Conservation (phyloP, 2,888 invertebrate species). For the Stegana nigrithorax region DNA sequence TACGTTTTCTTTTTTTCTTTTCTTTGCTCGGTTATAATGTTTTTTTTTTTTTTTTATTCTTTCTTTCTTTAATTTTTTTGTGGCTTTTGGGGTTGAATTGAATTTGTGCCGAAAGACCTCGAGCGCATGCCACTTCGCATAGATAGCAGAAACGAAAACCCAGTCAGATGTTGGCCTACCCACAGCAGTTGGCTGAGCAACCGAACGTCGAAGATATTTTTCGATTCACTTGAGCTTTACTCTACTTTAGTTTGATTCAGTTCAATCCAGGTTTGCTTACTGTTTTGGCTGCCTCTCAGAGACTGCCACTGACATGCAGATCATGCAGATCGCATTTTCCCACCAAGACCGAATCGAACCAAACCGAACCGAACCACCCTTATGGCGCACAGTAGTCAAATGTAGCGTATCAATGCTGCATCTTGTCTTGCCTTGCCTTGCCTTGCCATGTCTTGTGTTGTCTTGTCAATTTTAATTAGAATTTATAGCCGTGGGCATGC, state of each 20-base stretch:
- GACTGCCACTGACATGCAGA: background rate
- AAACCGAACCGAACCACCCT: slow-evolving; percentile 28
- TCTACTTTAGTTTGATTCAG: too few species aligned
- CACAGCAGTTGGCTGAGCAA: too few species aligned
- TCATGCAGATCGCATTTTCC: too few species aligned
- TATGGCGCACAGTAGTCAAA: slow-evolving; percentile 33
- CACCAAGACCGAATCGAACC: slow-evolving; percentile 18
- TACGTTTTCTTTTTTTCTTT: background rate
- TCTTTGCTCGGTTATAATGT: background rate
- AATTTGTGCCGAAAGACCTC: too few species aligned
- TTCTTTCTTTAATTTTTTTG: background rate
- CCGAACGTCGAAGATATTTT: too few species aligned
- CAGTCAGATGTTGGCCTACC: too few species aligned
- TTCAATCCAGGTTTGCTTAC: too few species aligned
- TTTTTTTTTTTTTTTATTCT: background rate
- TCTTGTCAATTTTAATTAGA: slow-evolving; percentile 57
- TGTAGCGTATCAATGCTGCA: too few species aligned
- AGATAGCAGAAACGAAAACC: background rate
- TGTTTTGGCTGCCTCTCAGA: background rate
- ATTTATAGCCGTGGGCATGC: slow-evolving; percentile 48
- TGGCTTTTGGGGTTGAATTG: too few species aligned
- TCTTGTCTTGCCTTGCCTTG: slow-evolving; percentile 4
- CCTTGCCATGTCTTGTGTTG: background rate
- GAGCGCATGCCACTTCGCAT: background rate
- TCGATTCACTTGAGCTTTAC: too few species aligned